These are phyloP conservation scores for Synanthedon andrenaeformis DNA, from an alignment of 2,888 invertebrate species.

Conservation along the genomic window DNA sequence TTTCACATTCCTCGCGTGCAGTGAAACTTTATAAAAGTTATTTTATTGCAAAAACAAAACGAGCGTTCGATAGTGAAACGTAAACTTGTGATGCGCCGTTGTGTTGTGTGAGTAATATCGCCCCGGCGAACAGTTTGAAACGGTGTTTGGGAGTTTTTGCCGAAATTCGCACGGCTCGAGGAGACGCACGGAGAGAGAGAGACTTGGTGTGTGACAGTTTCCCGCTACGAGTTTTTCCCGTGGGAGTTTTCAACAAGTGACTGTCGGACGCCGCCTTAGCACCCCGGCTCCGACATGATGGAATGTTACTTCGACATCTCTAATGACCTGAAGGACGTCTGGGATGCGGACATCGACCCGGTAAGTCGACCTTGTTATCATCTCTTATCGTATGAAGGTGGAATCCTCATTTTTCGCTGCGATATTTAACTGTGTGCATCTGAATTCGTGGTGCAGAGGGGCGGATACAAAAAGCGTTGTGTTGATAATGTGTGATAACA, in stretches of 20 bases:
- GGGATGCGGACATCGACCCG: constrained; percentile 87
- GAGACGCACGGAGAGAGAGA: constrained; percentile 11
- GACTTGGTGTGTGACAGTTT: constrained; percentile 49
- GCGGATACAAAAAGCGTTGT: constrained; percentile 4
- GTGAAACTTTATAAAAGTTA: constrained; percentile 54
- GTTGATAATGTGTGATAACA: constrained; percentile 18
- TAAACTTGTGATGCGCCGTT: constrained; percentile 52
- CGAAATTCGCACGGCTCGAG: constrained; percentile 37
- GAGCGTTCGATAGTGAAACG: constrained; percentile 57
- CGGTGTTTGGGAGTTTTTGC: constrained; percentile 18
- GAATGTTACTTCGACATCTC: constrained; percentile 82
- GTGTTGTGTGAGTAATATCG: constrained; percentile 38
- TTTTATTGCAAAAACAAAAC: constrained; percentile 53
- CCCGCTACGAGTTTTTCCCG: constrained; percentile 40
- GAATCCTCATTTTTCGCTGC: constrained; percentile 7
- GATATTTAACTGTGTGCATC: constrained; percentile 1
- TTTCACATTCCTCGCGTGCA: constrained; percentile 46
- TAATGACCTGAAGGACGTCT: constrained; percentile 81
- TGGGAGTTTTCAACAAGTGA: constrained; percentile 30
- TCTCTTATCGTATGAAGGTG: constrained; percentile 31
- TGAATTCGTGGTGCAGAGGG: constrained; percentile 2
- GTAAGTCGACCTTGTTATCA: constrained; percentile 71
- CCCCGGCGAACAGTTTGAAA: constrained; percentile 22
- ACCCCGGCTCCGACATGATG: constrained; percentile 73
- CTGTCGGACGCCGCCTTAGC: constrained; percentile 44